These are phyloP conservation scores for Darevskia mixta DNA, from an alignment of 2,797 vertebrate genomes.

Conservation along the genomic window DNA sequence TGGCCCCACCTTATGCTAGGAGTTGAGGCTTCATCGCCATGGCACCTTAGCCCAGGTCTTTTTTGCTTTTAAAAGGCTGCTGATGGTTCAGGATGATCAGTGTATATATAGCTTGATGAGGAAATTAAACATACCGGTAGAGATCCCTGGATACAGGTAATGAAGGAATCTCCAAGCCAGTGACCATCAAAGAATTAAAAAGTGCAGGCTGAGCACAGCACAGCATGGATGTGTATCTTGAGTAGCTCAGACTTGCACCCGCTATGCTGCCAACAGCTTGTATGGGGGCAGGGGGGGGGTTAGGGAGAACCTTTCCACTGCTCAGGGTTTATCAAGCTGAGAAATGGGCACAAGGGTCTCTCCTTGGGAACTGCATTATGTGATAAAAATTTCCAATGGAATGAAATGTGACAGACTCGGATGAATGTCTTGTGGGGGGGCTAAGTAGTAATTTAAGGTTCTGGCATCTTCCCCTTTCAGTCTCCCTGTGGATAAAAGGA, in stretches of 20 bases:
- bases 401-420: no score
- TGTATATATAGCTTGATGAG: no score
- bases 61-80: not conserved
- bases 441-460: no score
- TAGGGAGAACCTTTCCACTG: not conserved
- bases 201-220: not conserved
- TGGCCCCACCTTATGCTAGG: accelerated
- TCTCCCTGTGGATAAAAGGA: not conserved
- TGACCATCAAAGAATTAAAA: not conserved
- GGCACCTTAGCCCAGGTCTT: not conserved
- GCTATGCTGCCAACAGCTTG: not conserved
- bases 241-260: no score
- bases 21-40: accelerated
- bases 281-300: no score
- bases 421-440: not conserved
- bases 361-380: no score
- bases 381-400: not conserved
- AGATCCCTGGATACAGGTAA: accelerated
- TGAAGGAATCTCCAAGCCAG: not conserved
- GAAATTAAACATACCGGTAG: not conserved
- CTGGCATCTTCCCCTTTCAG: not conserved
- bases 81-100: not conserved
- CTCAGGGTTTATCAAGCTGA: not conserved
- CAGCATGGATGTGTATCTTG: not conserved
- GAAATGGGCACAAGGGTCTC: not conserved